phyloP scores from a whole-genome alignment of 2,113 vertebrate species.

The Nannospalax galili region DNA sequence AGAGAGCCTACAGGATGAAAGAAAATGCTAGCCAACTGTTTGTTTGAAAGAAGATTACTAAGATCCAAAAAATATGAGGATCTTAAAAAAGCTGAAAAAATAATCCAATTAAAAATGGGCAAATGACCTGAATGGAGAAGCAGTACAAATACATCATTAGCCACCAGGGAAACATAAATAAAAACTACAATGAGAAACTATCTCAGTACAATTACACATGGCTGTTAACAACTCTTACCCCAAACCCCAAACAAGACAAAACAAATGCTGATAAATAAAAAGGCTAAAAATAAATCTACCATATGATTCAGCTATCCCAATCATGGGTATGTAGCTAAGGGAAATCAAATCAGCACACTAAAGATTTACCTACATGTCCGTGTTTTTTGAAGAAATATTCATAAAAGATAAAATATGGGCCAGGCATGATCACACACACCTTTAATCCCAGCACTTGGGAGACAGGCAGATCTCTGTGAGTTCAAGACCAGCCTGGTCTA shows the following conservation, averaged over 20 bases:
- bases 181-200: neutral
- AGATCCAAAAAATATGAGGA: neutral
- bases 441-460: too few relatives aligned
- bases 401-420: neutral
- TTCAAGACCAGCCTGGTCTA: too few relatives aligned
- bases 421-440: too few relatives aligned
- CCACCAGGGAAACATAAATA: neutral
- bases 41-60: neutral
- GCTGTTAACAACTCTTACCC: neutral
- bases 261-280: neutral
- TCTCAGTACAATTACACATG: neutral
- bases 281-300: neutral
- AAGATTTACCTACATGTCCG: neutral
- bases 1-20: neutral
- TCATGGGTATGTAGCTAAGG: neutral
- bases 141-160: neutral
- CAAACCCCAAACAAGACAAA: neutral
- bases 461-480: too few relatives aligned
- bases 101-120: neutral
- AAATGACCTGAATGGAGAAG: neutral
- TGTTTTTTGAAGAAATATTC: neutral
- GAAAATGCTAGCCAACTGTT: neutral
- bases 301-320: neutral
- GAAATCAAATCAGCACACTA: neutral
- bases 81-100: neutral